These are phyloP conservation scores for Toxotes chatareus DNA, from an alignment of 2,113 vertebrate species.

Conservation along the genomic window DNA sequence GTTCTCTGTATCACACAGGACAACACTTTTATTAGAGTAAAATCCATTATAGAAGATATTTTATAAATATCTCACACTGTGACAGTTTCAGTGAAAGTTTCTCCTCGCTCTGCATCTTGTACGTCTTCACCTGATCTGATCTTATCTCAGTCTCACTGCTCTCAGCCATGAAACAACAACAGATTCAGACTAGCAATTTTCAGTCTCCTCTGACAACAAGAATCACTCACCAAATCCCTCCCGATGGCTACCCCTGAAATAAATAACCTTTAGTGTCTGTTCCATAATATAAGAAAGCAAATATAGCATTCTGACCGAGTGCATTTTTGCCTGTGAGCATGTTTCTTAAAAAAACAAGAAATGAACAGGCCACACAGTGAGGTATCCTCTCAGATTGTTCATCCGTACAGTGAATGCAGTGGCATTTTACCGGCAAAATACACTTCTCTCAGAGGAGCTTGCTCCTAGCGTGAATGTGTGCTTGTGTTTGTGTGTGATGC, in stretches of 20 bases:
- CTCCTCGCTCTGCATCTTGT: no score
- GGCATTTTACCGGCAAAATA: slow-evolving; percentile 34
- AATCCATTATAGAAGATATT: neutral
- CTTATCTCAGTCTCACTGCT: neutral
- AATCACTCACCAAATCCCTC: slow-evolving; percentile 20
- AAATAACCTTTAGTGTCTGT: slow-evolving; percentile 42
- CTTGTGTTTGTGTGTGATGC: slow-evolving; percentile 25
- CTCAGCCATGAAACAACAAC: neutral
- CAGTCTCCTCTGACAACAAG: slow-evolving; percentile 4
- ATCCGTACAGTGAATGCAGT: slow-evolving; percentile 6
- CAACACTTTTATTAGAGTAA: neutral
- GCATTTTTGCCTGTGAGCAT: slow-evolving; percentile 32
- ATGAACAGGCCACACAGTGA: neutral
- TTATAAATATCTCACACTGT: neutral
- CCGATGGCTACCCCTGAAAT: slow-evolving; percentile 1
- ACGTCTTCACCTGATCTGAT: neutral
- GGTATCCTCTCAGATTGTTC: neutral
- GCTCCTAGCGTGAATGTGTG: neutral
- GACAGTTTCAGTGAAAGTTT: neutral
- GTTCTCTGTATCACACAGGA: neutral
- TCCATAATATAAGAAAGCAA: slow-evolving; percentile 12
- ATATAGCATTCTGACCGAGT: slow-evolving; percentile 34
- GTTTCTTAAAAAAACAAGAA: slow-evolving; percentile 10
- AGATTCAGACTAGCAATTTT: neutral
- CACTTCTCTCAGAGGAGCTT: slow-evolving; percentile 31